A percentile compares a stretch with the other conserved stretches of the same genome.
phyloP scores from a whole-genome alignment of 2,113 vertebrate genomes.

The Henicopernis longicauda region DNA sequence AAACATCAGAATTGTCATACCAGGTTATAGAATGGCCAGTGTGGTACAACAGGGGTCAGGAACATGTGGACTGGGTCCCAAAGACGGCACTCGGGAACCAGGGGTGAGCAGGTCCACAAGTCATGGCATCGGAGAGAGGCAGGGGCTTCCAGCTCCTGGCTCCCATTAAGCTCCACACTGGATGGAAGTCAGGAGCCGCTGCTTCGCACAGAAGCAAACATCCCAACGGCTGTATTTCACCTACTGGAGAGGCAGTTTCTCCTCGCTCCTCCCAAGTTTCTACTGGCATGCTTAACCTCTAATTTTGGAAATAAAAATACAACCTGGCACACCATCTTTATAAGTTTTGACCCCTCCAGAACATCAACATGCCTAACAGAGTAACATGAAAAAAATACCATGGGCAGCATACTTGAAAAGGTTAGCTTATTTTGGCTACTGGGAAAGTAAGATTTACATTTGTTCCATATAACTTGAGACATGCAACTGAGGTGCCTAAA shows the following conservation, averaged over 20 bases:
- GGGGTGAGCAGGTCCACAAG: constrained; percentile 36
- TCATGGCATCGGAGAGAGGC: not conserved
- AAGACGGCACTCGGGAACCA: constrained; percentile 6
- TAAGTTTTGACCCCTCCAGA: not conserved
- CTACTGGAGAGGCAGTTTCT: constrained; percentile 25
- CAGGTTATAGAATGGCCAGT: constrained; percentile 23
- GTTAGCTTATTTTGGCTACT: not conserved
- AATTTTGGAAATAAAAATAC: constrained; percentile 59
- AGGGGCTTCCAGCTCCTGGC: constrained; percentile 12
- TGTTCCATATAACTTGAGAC: not conserved
- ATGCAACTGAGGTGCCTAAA: not conserved
- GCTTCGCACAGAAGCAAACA: constrained; percentile 34
- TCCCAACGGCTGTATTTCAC: not conserved
- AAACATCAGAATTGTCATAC: constrained; percentile 51
- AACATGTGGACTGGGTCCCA: not conserved
- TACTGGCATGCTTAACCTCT: constrained; percentile 45
- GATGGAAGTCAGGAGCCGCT: not conserved
- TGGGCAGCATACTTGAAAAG: not conserved
- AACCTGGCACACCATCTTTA: constrained; percentile 29
- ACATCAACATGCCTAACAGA: not conserved
- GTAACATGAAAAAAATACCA: not conserved
- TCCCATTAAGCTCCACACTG: not conserved
- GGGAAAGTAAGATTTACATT: not conserved
- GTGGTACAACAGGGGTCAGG: constrained; percentile 41
- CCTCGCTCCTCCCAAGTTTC: constrained; percentile 3